Base-by-base conservation (phyloP, 1,140 invertebrate genomes). In the Drosophila ohnishii region DNA sequence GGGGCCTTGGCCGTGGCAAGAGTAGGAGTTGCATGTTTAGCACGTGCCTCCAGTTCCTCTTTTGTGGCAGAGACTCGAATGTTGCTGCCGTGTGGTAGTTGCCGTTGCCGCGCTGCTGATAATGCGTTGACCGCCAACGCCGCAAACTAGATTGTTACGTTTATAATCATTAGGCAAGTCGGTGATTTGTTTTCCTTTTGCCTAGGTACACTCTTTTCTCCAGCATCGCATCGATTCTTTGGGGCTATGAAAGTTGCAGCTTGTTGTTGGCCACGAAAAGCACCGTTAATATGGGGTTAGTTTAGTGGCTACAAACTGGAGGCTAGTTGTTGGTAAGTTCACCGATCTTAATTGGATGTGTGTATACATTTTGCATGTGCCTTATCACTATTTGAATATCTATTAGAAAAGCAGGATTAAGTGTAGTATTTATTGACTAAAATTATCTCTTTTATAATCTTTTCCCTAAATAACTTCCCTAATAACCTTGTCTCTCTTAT, bases 21-120 rank as follows among this genome's bases (percentile, higher is more conserved):
- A 87, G 83, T 88, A 87, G 83, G 83, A 87, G 83, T 87, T 87
- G 83, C 83, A 87, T 87, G 83, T 87, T 88, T 87, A 87, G 84
- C 84, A 87, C 84, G 84, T 87, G 84, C 84, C 84, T 87, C 51
- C 60, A 40, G 44, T 57, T 74, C 71, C 72, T 57, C 71, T 57
- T 75, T 48, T 53, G 70, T 55, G 34, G 51, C 51, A 61, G 44
- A 58, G 45, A 75, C 71, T 45, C 78, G 47, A 55, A 48, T 75
- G 59, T 57, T 66, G 75, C n/a, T 80, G 76, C 42, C 57, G 73
- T 84, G 77, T 73, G 61, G 77, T 51, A 70, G 77, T 84, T 85
- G 70, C 66, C 7, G 40, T 34, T 47, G 66, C 64, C 0, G 51
- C 39, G 11, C 69, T 67, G 75, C 67, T 87, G 83, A 87, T 87